These are phyloP conservation scores for Marmota monax DNA, from an alignment of 2,113 vertebrate genomes.

Conservation along the genomic window DNA sequence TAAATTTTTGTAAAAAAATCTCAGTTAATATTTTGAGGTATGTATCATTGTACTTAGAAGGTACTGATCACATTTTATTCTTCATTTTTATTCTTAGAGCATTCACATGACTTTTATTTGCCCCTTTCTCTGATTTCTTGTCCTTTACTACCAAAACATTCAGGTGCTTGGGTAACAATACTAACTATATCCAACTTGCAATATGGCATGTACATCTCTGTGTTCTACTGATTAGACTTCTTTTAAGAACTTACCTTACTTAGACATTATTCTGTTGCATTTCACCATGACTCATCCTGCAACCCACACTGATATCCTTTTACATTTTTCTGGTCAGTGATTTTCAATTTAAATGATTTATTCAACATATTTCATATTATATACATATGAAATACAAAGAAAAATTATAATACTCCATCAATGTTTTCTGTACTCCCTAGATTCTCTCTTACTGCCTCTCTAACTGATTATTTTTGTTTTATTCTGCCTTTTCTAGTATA, in stretches of 20 bases:
- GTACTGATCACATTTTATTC: not conserved
- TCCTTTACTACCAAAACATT: conserved; percentile 3
- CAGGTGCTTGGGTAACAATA: not conserved
- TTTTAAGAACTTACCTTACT: not conserved
- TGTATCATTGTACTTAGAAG: not conserved
- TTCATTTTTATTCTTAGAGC: not conserved
- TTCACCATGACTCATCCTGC: not conserved
- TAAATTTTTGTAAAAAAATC: not conserved
- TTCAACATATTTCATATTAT: conserved; percentile 35
- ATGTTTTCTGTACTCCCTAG: not conserved
- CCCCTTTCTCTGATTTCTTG: not conserved
- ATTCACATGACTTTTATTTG: not conserved
- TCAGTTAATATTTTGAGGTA: conserved; percentile 23
- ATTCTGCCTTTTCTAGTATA: not conserved
- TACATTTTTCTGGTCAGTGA: conserved; percentile 25
- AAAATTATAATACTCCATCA: not conserved
- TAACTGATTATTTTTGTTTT: not conserved
- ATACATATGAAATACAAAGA: not conserved
- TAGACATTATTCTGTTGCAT: conserved; percentile 45
- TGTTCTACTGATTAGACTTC: not conserved
- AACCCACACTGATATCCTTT: not conserved
- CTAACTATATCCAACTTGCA: not conserved
- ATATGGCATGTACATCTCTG: not conserved
- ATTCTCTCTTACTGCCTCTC: not conserved
- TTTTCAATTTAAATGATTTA: conserved; percentile 45